Evolutionary conservation across 2,888 invertebrate species (phyloP).

Genomic region (Malacosoma neustria): DNA sequence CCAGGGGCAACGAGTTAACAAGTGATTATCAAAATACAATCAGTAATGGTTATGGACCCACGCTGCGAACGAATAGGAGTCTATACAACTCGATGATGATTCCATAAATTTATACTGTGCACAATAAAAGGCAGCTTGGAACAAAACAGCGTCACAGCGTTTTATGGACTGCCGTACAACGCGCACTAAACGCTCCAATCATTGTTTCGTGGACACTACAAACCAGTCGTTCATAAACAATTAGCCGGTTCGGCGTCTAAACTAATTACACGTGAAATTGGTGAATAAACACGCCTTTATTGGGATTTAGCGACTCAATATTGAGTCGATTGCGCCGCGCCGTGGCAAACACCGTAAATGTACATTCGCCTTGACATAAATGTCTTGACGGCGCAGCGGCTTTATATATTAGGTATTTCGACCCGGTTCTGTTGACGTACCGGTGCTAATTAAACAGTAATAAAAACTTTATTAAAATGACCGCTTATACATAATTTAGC

Average conservation of each 20-base stretch:
- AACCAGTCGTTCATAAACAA: constrained; percentile 34
- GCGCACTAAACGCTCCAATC: constrained; percentile 38
- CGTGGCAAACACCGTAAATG: constrained; percentile 26
- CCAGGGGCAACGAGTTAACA: constrained; percentile 33
- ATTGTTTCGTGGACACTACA: constrained; percentile 35
- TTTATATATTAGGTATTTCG: constrained; percentile 15
- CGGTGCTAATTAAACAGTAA: constrained; percentile 48
- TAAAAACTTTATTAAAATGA: constrained; percentile 46
- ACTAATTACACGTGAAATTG: constrained; percentile 53
- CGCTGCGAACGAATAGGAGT: constrained; percentile 56
- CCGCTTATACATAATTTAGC: constrained; percentile 19
- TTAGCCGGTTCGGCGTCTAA: constrained; percentile 16
- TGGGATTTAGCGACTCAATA: constrained; percentile 35
- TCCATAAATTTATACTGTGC: constrained; percentile 73
- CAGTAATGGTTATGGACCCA: constrained; percentile 65
- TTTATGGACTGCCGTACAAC: constrained; percentile 48
- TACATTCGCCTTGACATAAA: constrained; percentile 50
- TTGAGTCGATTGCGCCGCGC: constrained; percentile 22
- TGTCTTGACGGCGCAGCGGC: constrained; percentile 17
- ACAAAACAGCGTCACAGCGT: constrained; percentile 63
- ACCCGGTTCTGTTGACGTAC: constrained; percentile 31
- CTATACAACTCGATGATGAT: constrained; percentile 71
- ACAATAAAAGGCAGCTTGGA: constrained; percentile 61
- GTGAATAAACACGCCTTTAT: constrained; percentile 37
- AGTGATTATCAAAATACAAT: constrained; percentile 63